Evolutionary conservation across 2,113 vertebrate species (phyloP), one percentile per base, ranked within the genome.

Genomic region (pig (Sus scrofa)): DNA sequence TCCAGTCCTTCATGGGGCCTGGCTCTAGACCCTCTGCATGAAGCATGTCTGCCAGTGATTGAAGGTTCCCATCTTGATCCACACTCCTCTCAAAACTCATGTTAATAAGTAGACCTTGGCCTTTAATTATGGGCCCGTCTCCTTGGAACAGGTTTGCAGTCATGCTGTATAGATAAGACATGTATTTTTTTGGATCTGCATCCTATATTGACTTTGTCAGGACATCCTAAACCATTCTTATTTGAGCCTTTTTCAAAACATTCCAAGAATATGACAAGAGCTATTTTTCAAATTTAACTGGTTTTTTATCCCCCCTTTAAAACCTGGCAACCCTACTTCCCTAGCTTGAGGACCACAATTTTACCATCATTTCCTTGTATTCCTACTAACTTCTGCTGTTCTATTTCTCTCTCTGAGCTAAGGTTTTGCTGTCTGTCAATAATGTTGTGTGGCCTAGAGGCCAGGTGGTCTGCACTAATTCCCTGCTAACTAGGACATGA

Each of bases 171-270:
- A 83, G 68, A 60, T 1, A 73, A 52, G 12, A 58, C n/a, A 34
- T 15, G 4, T 26, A 7, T 67, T 70, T 91, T 85, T 62, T 94
- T 52, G 73, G 14, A 86, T 39, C 87, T 90, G 52, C 4, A 60
- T 67, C 44, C 74, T 67, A 2, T 89, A 65, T 44, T 96, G 78
- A 77, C 39, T 97, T 96, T 96, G 52, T 86, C 18, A 90, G 50
- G 60, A 54, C 37, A 60, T 71, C 20, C 20, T 85, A 44, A 74
- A 84, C 52, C 52, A 18, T 68, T 24, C 70, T 93, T 18, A 86
- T 73, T 89, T 96, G 9, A 78, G 18, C 22, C 52, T 60, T 63
- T 32, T 2, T 1, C 37, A n/a, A 71, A 82, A 39, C 56, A 54
- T 30, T 74, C 32, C 22, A 83, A 86, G 86, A 87, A 68, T 68